These are phyloP conservation scores for Cybosia mesomella DNA, from an alignment of 2,888 invertebrate species.

Conservation along the genomic window DNA sequence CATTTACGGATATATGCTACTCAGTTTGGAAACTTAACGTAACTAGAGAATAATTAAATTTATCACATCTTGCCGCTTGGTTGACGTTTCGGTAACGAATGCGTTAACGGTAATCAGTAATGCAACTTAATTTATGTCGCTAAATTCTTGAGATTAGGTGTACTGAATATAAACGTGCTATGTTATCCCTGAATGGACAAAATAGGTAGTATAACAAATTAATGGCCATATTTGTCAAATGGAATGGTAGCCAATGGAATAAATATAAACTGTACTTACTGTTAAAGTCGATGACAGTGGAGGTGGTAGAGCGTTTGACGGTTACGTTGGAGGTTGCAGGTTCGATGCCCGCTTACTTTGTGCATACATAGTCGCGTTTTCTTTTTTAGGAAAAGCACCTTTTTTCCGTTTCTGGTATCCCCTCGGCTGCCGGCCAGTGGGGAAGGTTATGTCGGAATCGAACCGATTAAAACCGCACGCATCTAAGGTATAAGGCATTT, in stretches of 20 bases:
- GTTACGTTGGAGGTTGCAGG: neutral
- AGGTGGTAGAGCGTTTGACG: neutral
- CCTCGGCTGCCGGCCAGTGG: too few relatives aligned
- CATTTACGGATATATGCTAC: slow-evolving; percentile 56
- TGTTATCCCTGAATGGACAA: slow-evolving; percentile 39
- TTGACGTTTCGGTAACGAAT: slow-evolving; percentile 52
- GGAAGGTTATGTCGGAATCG: too few relatives aligned
- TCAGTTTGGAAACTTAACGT: slow-evolving; percentile 54
- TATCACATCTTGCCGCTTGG: slow-evolving; percentile 50
- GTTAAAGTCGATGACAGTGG: neutral
- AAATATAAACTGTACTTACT: neutral
- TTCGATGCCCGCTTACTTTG: neutral
- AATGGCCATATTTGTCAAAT: slow-evolving; percentile 17
- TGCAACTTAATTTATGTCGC: slow-evolving; percentile 53
- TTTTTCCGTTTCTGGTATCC: too few relatives aligned
- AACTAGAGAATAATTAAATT: slow-evolving; percentile 53
- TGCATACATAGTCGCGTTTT: too few relatives aligned
- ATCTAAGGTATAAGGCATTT: too few relatives aligned
- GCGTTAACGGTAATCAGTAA: slow-evolving; percentile 55
- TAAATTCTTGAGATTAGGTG: slow-evolving; percentile 57
- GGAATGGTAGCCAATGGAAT: neutral
- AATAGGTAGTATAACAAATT: slow-evolving; percentile 31
- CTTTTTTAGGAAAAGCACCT: too few relatives aligned
- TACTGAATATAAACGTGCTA: slow-evolving; percentile 54
- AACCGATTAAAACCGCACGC: too few relatives aligned